Evolutionary conservation across 1,140 invertebrate species (phyloP).

Genomic region (Geopemphigus sp.): DNA sequence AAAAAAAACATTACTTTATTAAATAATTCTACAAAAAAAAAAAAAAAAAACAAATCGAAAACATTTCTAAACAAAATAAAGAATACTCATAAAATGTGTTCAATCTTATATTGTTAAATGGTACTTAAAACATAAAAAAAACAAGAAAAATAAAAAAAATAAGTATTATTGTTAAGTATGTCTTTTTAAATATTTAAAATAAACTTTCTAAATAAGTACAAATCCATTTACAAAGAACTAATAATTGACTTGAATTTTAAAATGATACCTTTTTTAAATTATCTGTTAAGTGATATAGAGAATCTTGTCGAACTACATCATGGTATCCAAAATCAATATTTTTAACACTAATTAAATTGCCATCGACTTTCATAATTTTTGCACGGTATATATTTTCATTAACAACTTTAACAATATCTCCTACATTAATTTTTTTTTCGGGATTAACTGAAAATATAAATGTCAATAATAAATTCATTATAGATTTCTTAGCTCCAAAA

Average conservation of each 20-base stretch:
- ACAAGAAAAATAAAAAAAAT: no score
- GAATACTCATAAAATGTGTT: no score
- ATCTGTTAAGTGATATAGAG: background rate
- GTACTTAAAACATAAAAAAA: no score
- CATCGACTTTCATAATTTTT: slow-evolving; percentile 23
- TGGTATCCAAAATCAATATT: slow-evolving; percentile 23
- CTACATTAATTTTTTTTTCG: background rate
- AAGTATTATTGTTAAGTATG: no score
- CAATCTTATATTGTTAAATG: no score
- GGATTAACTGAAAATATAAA: background rate
- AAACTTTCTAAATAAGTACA: background rate
- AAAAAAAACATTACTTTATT: no score
- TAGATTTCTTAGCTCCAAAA: background rate
- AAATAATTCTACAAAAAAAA: background rate
- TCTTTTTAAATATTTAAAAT: no score
- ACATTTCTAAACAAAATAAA: no score
- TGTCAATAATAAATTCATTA: background rate
- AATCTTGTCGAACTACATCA: background rate
- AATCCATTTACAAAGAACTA: background rate
- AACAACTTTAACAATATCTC: slow-evolving; percentile 11
- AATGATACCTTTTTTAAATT: slow-evolving; percentile 1
- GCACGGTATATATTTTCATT: background rate
- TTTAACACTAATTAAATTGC: background rate
- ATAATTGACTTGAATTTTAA: background rate
- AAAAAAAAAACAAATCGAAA: background rate